Evolutionary conservation across 2,888 invertebrate species (phyloP).

Genomic region (Sesia bembeciformis): DNA sequence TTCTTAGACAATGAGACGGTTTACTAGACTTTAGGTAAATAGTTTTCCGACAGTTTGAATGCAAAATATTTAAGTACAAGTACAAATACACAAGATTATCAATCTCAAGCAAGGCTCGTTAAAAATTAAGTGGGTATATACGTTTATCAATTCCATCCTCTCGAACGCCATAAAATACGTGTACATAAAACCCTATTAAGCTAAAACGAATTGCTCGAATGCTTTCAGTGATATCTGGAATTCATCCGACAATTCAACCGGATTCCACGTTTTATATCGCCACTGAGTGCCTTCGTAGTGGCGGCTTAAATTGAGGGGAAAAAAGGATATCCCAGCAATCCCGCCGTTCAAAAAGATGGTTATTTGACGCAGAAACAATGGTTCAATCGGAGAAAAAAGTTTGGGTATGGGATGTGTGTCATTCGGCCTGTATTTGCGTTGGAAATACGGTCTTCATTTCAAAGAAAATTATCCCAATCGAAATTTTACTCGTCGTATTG

Average conservation of each 20-base stretch:
- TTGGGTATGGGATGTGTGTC: slow-evolving; percentile 2
- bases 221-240: not conserved
- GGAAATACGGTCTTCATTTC: slow-evolving; percentile 3
- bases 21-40: too few species aligned
- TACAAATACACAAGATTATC: too few species aligned
- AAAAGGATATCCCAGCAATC: slow-evolving; percentile 1
- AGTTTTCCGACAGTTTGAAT: too few species aligned
- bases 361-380: slow-evolving; percentile 2
- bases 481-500: not conserved
- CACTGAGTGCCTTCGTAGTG: slow-evolving; percentile 1
- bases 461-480: not conserved
- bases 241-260: slow-evolving; percentile 4
- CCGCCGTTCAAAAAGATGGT: slow-evolving; percentile 3
- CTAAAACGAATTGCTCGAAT: slow-evolving; percentile 5
- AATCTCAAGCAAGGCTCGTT: too few species aligned
- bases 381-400: slow-evolving; percentile 2
- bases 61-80: too few species aligned
- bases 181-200: slow-evolving; percentile 14
- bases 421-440: slow-evolving; percentile 4
- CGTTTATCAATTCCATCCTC: not conserved
- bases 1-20: too few species aligned
- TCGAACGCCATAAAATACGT: not conserved
- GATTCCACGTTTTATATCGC: not conserved
- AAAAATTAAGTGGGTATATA: too few species aligned
- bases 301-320: slow-evolving; percentile 2